Evolutionary conservation across 2,888 invertebrate genomes (phyloP).

Genomic region (Lutraria lutraria): DNA sequence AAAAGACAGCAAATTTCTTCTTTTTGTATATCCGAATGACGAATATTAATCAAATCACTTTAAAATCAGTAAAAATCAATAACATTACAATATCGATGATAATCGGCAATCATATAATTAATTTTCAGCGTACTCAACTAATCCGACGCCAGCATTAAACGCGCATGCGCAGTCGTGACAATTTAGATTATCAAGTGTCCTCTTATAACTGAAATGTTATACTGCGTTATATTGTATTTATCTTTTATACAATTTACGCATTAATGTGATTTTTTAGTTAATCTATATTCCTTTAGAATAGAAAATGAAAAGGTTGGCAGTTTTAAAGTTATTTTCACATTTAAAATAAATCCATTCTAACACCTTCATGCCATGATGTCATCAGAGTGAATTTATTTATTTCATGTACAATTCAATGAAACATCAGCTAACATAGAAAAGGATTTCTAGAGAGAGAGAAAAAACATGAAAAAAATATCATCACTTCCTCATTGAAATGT

Average conservation of each 20-base stretch:
- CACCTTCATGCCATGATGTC: background rate
- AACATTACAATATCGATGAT: background rate
- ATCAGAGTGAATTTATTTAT: too few relatives aligned
- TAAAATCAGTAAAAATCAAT: slow-evolving; percentile 6
- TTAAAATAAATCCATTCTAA: background rate
- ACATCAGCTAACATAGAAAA: too few relatives aligned
- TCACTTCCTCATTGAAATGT: too few relatives aligned
- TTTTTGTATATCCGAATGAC: background rate
- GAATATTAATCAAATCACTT: background rate
- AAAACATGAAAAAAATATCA: too few relatives aligned
- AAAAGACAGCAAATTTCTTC: slow-evolving; percentile 7
- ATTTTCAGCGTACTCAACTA: background rate
- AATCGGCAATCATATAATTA: background rate
- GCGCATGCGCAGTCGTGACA: slow-evolving; percentile 49
- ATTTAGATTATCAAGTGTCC: background rate
- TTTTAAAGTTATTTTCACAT: background rate
- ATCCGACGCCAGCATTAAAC: slow-evolving; percentile 28
- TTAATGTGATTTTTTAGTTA: background rate
- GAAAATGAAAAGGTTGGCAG: background rate
- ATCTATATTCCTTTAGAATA: background rate
- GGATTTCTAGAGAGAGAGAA: too few relatives aligned
- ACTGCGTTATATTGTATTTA: background rate
- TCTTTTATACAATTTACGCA: background rate
- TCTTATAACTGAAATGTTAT: background rate
- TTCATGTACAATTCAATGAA: too few relatives aligned